Evolutionary conservation across 2,888 invertebrate genomes (phyloP).

Genomic region (Zhuqinia jingwanae): DNA sequence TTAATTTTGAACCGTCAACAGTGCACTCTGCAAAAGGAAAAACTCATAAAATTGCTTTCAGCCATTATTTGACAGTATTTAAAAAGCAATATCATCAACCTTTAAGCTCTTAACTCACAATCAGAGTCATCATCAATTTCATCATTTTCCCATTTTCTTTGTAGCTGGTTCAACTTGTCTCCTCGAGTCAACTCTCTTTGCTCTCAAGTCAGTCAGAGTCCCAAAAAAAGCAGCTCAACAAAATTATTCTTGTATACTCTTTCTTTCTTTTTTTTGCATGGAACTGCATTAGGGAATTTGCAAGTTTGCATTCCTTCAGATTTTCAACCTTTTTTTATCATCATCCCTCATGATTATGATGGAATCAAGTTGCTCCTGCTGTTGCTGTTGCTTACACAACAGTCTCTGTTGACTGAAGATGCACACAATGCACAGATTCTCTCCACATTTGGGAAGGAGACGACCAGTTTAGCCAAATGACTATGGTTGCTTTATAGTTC

Average conservation of each 20-base stretch:
- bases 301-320: slow-evolving; percentile 57
- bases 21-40: slow-evolving; percentile 24
- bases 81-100: slow-evolving; percentile 46
- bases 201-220: slow-evolving; percentile 36
- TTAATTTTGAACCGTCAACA: slow-evolving; percentile 41
- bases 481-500: not conserved
- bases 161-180: slow-evolving; percentile 5
- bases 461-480: slow-evolving; percentile 64
- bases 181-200: not conserved
- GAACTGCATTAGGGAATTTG: slow-evolving; percentile 65
- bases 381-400: slow-evolving; percentile 1
- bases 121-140: slow-evolving; percentile 44
- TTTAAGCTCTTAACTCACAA: slow-evolving; percentile 49
- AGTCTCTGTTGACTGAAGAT: slow-evolving; percentile 31
- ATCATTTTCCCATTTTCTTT: slow-evolving; percentile 4
- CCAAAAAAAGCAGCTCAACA: slow-evolving; percentile 37
- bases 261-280: not conserved
- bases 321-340: too few species aligned
- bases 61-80: slow-evolving; percentile 38
- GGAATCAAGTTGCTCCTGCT: slow-evolving; percentile 33
- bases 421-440: slow-evolving; percentile 48
- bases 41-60: slow-evolving; percentile 34
- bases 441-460: slow-evolving; percentile 68
- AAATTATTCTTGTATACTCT: not conserved
- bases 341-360: slow-evolving; percentile 20